phyloP scores from a whole-genome alignment of 2,888 invertebrate genomes.

The Heliconius ismenius region DNA sequence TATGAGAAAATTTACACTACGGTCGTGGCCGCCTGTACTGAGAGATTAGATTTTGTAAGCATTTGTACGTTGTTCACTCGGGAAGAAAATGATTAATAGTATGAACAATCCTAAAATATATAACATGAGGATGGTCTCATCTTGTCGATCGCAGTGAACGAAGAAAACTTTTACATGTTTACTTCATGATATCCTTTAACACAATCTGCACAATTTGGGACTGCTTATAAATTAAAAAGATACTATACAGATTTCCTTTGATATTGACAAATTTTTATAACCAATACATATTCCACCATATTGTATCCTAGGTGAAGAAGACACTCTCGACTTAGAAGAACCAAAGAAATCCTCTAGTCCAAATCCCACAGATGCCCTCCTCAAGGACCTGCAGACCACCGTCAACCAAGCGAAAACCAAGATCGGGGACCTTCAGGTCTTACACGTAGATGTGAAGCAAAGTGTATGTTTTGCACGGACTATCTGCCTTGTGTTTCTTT shows the following conservation, averaged over 20 bases:
- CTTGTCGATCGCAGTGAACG: no score
- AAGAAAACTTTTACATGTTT: no score
- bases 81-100: no score
- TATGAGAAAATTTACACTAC: no score
- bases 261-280: neutral
- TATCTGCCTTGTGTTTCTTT: constrained; percentile 50
- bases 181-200: no score
- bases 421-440: constrained; percentile 85
- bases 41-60: no score
- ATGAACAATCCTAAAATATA: no score
- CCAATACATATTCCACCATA: neutral
- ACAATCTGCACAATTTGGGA: no score
- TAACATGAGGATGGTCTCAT: no score
- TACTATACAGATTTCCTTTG: neutral
- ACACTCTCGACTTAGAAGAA: constrained; percentile 57
- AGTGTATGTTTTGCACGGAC: constrained; percentile 76
- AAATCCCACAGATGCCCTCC: constrained; percentile 64
- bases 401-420: constrained; percentile 83
- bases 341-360: constrained; percentile 61
- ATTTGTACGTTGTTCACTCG: no score
- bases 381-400: constrained; percentile 81
- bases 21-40: no score
- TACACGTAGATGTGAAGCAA: constrained; percentile 65
- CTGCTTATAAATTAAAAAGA: no score
- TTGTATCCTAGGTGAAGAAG: constrained; percentile 70